Evolutionary conservation across 2,888 invertebrate species (phyloP), one percentile per base, ranked within the genome.

Genomic region (Conus canariensis): DNA sequence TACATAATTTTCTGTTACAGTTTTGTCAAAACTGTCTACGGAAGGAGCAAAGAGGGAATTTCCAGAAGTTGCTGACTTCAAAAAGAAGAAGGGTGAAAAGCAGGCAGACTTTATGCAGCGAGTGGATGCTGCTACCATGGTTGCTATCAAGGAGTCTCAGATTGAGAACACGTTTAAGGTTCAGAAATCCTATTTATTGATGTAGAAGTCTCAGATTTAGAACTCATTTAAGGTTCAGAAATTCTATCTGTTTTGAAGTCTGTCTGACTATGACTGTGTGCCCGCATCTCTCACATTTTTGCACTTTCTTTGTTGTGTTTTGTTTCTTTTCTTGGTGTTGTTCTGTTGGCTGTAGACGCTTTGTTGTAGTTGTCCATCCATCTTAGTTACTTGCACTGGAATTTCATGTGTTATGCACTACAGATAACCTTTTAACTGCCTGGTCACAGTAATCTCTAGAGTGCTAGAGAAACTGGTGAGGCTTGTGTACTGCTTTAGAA

Each of bases 101-200:
- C 45, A 60, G 5, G 22, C 70, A 16, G 77, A 30, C 7, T 91
- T 91, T 80, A 87, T 90, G 88, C 85, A 74, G 25, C 59, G 91
- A n/a, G 90, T 91, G 7, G 87, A 91, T 22, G n/a, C 70, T 14
- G 83, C 88, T 22, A 90, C 91, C 5, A 67, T 88, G n/a, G 45
- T 58, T 16, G 89, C 85, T 30, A 56, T 91, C n/a, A 70, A 70
- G 12, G 88, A 91, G 60, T 74, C 91, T 22, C 56, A 91, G 59
- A 90, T 90, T 82, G 90, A 91, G 77, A 77, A 88, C 14, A 58
- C 88, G 14, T 90, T 87, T 60, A 88, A 90, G 88, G 91, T 91
- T 60, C 16, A 16, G 64, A 64, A 64, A 64, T 14, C 64, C 10
- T 64, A 16, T 64, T 0, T 64, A 0, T 64, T 64, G 4, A 45